Conservation (phyloP, 1,140 invertebrate genomes). For the Rhopalosiphum maidis region DNA sequence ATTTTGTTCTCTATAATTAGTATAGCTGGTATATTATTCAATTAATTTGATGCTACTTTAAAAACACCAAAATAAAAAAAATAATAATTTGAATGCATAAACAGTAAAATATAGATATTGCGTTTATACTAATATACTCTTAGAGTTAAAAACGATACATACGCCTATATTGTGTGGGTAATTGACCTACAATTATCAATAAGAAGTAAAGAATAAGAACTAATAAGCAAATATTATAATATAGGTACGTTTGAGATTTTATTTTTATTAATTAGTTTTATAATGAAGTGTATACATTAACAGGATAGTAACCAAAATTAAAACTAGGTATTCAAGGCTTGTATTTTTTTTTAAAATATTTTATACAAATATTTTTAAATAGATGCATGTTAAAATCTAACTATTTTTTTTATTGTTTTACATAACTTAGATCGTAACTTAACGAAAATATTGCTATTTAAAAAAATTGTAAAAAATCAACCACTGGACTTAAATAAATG, state of each 20-base stretch:
- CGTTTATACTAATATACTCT: too few relatives aligned
- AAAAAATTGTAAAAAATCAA: too few relatives aligned
- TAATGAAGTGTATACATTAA: background rate
- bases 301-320: background rate
- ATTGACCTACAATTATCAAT: constrained; percentile 2
- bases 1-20: background rate
- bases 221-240: background rate
- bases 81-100: background rate
- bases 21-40: background rate
- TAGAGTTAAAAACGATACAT: too few relatives aligned
- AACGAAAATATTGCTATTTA: too few relatives aligned
- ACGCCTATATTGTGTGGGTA: background rate
- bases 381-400: too few relatives aligned
- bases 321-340: background rate
- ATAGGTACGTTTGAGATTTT: background rate
- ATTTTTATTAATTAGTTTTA: constrained; percentile 4
- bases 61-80: background rate
- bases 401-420: too few relatives aligned
- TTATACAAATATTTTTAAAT: too few relatives aligned
- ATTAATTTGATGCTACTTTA: background rate
- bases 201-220: background rate
- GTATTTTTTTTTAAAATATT: too few relatives aligned
- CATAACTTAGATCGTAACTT: too few relatives aligned
- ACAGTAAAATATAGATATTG: background rate
- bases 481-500: too few relatives aligned